phyloP scores from a whole-genome alignment of 2,113 vertebrate genomes.

The Aplodontia rufa region DNA sequence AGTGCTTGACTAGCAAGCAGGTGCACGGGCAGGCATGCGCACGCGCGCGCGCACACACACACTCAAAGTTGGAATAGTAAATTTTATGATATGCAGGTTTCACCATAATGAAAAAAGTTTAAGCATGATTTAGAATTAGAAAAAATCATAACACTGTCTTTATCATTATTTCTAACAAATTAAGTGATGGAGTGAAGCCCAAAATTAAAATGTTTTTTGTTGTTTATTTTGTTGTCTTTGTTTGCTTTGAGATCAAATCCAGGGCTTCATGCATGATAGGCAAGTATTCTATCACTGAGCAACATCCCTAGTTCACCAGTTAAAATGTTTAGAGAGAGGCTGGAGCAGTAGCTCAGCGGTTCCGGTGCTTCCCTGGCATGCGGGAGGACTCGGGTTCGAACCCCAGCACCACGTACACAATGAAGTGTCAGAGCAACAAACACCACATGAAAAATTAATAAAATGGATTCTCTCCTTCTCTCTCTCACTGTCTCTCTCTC shows the following conservation, averaged over 20 bases:
- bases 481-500: too few relatives aligned
- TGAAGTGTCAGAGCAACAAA: too few relatives aligned
- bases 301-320: background rate
- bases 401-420: too few relatives aligned
- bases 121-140: background rate
- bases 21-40: too few relatives aligned
- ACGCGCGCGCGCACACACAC: too few relatives aligned
- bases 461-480: too few relatives aligned
- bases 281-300: background rate
- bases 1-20: too few relatives aligned
- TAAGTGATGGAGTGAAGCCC: background rate
- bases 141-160: background rate
- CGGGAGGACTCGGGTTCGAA: too few relatives aligned
- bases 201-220: background rate
- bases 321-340: background rate
- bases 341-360: too few relatives aligned
- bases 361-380: too few relatives aligned
- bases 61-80: background rate
- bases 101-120: background rate
- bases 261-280: background rate
- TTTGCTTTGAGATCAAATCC: background rate
- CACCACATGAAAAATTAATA: too few relatives aligned
- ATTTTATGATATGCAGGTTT: background rate
- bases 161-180: background rate
- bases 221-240: background rate